Evolutionary conservation across 2,888 invertebrate genomes (phyloP).

Genomic region (Ennomos fuscantarius): DNA sequence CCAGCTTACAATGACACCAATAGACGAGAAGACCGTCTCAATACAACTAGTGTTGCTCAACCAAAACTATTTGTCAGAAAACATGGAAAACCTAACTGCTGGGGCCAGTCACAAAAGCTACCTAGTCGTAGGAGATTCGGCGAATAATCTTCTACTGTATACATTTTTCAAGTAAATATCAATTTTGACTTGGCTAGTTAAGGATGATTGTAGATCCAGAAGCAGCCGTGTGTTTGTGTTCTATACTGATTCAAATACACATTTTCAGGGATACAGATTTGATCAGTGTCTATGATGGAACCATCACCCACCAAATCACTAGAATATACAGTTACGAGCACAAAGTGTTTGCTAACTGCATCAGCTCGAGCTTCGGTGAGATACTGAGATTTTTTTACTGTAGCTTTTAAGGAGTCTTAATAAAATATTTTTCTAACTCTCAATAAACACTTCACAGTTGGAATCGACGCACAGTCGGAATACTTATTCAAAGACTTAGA

Average conservation of each 20-base stretch:
- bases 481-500: constrained; percentile 61
- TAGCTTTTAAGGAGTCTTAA: too few relatives aligned
- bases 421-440: neutral
- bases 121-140: constrained; percentile 87
- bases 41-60: constrained; percentile 74
- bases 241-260: constrained; percentile 35
- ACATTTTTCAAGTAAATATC: constrained; percentile 81
- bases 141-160: constrained; percentile 86
- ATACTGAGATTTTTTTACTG: constrained; percentile 1
- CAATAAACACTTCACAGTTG: constrained; percentile 69
- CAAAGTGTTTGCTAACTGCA: constrained; percentile 81
- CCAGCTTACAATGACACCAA: constrained; percentile 67
- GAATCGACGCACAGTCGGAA: constrained; percentile 76
- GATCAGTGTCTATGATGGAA: constrained; percentile 71
- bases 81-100: constrained; percentile 73
- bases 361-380: constrained; percentile 86
- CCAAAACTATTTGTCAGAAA: constrained; percentile 68
- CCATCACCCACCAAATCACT: constrained; percentile 69
- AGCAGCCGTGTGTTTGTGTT: constrained; percentile 34
- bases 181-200: neutral
- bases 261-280: constrained; percentile 66
- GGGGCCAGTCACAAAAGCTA: constrained; percentile 81
- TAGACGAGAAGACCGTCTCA: constrained; percentile 59
- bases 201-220: constrained; percentile 15
- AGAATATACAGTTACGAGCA: constrained; percentile 69